Evolutionary conservation across 2,113 vertebrate species (phyloP), one percentile per base, ranked within the genome.

Genomic region (Leptobrachium ailaonicum): DNA sequence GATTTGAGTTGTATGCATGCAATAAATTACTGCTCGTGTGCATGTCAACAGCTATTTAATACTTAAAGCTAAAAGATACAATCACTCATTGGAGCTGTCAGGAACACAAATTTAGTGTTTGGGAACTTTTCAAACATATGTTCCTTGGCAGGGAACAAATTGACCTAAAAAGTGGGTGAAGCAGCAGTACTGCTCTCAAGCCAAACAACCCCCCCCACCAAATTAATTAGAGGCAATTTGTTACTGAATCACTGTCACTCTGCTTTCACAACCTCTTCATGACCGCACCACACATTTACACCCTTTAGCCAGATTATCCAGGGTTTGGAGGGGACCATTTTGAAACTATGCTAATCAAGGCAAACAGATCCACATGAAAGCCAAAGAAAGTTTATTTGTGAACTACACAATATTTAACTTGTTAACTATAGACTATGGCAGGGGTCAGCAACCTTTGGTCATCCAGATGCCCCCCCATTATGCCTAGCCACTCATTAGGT

Each of bases 121-220:
- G 50, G 13, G 9, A 56, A 32, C 62, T 71, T 47, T 60, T 71
- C 44, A 43, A 13, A 2, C 13, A 14, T 60, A 60, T 60, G 56
- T 60, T 60, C 11, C 13, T 12, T 60, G 56, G 42, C 54, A 9
- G 41, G 10, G 0, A 63, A 78, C 43, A 66, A 66, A 14, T 63
- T 47, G 69, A 47, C 42, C 54, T 32, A 45, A 11, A 32, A 70
- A 63, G 32, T 41, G 20, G 42, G 41, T 71, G 6, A 78, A 63
- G 67, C 68, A 78, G 76, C 76, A 78, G 76, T 71, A 78, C 76
- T 78, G 14, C 10, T 40, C 5, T 32, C 62, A 64, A 32, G 20
- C 47, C 47, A 50, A 50, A 50, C 8, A 8, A 8, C 47, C 47
- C 4, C 3, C 47, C 47, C 47, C 8, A 4, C 47, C 47, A 50